A percentile compares a stretch with the other conserved stretches of the same genome.
Evolutionary conservation across 2,888 invertebrate species (phyloP).

Genomic region (Tuberolachnus salignus): DNA sequence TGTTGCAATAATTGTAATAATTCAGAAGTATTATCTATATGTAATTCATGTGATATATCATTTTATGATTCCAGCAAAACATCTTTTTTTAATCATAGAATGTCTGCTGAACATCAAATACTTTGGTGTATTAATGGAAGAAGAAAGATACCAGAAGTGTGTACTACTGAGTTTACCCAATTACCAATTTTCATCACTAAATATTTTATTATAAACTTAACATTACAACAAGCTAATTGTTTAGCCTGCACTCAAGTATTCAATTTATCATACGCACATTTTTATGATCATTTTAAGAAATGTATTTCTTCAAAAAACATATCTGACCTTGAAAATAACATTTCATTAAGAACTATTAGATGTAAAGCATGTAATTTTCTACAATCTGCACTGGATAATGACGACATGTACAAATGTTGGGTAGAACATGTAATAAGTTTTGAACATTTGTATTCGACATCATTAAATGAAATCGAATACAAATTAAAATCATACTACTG

Average conservation of each 20-base stretch:
- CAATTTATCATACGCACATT: not conserved
- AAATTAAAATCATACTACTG: conserved; percentile 22
- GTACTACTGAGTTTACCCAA: not conserved
- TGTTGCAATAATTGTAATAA: not conserved
- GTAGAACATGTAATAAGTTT: conserved; percentile 16
- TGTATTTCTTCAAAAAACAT: conserved; percentile 25
- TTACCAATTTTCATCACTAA: conserved; percentile 16
- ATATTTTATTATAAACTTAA: not conserved
- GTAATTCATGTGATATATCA: conserved; percentile 7
- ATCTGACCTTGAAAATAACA: not conserved
- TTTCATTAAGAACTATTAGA: not conserved
- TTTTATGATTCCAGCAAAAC: not conserved
- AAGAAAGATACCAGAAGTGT: not conserved
- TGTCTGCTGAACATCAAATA: not conserved
- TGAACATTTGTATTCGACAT: conserved; percentile 1
- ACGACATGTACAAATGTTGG: conserved; percentile 19
- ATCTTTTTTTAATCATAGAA: conserved; percentile 1
- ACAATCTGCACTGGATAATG: not conserved
- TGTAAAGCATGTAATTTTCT: not conserved
- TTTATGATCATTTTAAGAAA: conserved; percentile 13
- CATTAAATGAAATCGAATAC: not conserved
- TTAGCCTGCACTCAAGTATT: not conserved
- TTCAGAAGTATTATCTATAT: not conserved
- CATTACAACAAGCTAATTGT: not conserved
- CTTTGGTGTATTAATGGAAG: conserved; percentile 27